These are phyloP conservation scores for Erebia palarica DNA, from an alignment of 2,888 invertebrate genomes.

Conservation along the genomic window DNA sequence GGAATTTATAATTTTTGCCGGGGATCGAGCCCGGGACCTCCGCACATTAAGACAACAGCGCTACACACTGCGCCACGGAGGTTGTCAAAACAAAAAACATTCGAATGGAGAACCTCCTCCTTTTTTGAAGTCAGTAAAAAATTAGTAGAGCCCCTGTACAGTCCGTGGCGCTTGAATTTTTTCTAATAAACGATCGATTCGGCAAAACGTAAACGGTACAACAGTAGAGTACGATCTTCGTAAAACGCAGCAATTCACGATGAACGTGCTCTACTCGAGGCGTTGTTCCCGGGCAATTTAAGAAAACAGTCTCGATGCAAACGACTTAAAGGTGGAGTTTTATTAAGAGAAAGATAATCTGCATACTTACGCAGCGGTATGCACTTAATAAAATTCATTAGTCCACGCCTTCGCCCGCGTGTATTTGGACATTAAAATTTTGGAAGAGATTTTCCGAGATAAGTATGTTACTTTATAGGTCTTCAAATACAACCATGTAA, in stretches of 20 bases:
- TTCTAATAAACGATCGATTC: not conserved
- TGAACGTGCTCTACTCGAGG: slow-evolving; percentile 28
- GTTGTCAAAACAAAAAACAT: too few relatives aligned
- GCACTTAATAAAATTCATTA: not conserved
- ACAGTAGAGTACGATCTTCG: slow-evolving; percentile 24
- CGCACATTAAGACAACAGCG: too few relatives aligned
- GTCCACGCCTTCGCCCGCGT: not conserved
- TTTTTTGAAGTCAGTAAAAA: too few relatives aligned
- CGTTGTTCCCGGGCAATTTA: slow-evolving; percentile 25
- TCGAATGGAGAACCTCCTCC: too few relatives aligned
- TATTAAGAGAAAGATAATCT: slow-evolving; percentile 7
- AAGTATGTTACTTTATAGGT: too few relatives aligned
- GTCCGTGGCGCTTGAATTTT: not conserved
- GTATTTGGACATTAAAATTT: not conserved
- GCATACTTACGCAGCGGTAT: not conserved
- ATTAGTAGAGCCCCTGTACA: too few relatives aligned
- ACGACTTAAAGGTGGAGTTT: slow-evolving; percentile 11
- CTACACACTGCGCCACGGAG: too few relatives aligned
- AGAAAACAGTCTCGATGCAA: slow-evolving; percentile 18
- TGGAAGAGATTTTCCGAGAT: too few relatives aligned
- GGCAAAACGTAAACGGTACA: not conserved
- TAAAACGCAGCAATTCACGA: slow-evolving; percentile 33
- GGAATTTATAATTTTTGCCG: too few relatives aligned
- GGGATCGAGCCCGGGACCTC: too few relatives aligned
- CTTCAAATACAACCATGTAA: too few relatives aligned